Evolutionary conservation across 2,888 invertebrate species (phyloP).

Genomic region (Argyresthia albistria): DNA sequence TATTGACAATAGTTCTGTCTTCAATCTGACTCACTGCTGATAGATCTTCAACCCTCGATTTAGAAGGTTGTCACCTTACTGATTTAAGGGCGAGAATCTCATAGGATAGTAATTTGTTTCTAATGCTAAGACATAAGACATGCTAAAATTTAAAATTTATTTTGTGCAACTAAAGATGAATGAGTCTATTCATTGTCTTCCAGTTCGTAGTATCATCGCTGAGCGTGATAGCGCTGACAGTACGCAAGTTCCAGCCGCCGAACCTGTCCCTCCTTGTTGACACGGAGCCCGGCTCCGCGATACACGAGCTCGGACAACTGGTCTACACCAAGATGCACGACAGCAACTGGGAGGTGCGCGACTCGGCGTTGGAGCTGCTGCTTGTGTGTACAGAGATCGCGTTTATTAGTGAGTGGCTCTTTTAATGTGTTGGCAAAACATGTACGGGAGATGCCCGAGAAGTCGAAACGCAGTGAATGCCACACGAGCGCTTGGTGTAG

Average conservation of each 20-base stretch:
- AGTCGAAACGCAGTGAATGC: too few species aligned
- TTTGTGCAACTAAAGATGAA: too few species aligned
- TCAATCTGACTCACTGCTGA: too few species aligned
- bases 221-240: slow-evolving; percentile 77
- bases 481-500: too few species aligned
- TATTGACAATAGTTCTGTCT: not conserved
- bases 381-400: slow-evolving; percentile 79
- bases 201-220: slow-evolving; percentile 81
- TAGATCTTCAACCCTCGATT: too few species aligned
- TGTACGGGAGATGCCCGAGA: too few species aligned
- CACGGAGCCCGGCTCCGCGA: slow-evolving; percentile 73
- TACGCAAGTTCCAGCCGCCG: slow-evolving; percentile 83
- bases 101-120: too few species aligned
- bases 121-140: too few species aligned
- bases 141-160: too few species aligned
- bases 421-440: too few species aligned
- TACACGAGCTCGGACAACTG: slow-evolving; percentile 77
- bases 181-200: slow-evolving; percentile 20
- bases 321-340: slow-evolving; percentile 81
- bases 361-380: slow-evolving; percentile 82
- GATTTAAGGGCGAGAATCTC: too few species aligned
- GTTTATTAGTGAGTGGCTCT: slow-evolving; percentile 74
- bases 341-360: slow-evolving; percentile 83
- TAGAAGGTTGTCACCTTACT: too few species aligned
- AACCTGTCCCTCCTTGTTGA: slow-evolving; percentile 82